These are phyloP conservation scores for Nymphalis polychloros DNA, from an alignment of 2,888 invertebrate species.

Conservation along the genomic window DNA sequence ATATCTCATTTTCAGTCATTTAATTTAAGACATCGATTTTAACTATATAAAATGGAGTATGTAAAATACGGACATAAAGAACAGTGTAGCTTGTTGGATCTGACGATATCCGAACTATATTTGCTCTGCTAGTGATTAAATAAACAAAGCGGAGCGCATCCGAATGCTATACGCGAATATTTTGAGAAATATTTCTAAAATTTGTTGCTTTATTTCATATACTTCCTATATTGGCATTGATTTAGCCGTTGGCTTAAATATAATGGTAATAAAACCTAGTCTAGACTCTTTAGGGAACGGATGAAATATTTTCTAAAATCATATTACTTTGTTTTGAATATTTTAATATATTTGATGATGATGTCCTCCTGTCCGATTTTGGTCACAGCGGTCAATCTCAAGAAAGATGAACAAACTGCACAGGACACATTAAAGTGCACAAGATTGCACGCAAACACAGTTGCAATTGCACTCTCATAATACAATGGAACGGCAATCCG, in stretches of 20 bases:
- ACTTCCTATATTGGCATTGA: not conserved
- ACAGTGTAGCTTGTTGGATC: slow-evolving; percentile 25
- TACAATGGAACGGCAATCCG: too few species aligned
- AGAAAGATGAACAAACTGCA: too few species aligned
- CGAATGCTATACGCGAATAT: slow-evolving; percentile 42
- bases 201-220: slow-evolving; percentile 3
- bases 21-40: slow-evolving; percentile 5
- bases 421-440: too few species aligned
- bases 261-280: not conserved
- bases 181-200: slow-evolving; percentile 32
- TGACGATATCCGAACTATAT: slow-evolving; percentile 44
- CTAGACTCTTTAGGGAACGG: too few species aligned
- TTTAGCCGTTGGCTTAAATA: not conserved
- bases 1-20: not conserved
- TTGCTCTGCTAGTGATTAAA: slow-evolving; percentile 52
- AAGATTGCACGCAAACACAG: too few species aligned
- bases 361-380: too few species aligned
- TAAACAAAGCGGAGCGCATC: slow-evolving; percentile 53
- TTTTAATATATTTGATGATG: too few species aligned
- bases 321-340: too few species aligned
- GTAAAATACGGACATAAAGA: slow-evolving; percentile 27
- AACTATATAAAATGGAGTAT: not conserved
- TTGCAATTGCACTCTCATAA: too few species aligned
- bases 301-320: too few species aligned
- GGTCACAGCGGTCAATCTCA: too few species aligned